Base-by-base conservation (phyloP, 2,797 vertebrate species). In the Passerculus sandwichensis region DNA sequence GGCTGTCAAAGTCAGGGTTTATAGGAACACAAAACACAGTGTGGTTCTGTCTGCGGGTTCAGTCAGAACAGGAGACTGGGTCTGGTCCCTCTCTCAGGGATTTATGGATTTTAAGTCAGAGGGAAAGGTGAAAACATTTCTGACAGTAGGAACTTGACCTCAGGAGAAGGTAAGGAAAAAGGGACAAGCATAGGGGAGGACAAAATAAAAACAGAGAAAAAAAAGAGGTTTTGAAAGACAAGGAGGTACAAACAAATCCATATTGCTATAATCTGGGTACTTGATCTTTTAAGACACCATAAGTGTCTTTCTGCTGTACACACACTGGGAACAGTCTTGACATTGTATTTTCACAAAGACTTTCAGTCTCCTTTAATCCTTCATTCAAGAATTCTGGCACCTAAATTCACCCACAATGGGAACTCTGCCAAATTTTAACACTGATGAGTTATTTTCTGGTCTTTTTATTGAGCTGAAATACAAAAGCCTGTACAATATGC, bases 401-500 rank as follows among this genome's bases (percentile, higher is more conserved):
- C 20, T 54, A 84, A 75, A 86, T 25, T 51, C 62, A 94, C 30
- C 54, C 77, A 81, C 79, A 78, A 18, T 34, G 88, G 83, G 85
- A 64, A 38, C 47, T 54, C 69, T 86, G 88, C 73, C 96, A 96
- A 78, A 77, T 38, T 17, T 88, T 87, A 89, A 77, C 83, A 73
- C 25, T 89, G 54, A 26, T 78, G 23, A 92, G 47, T 94, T 89
- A 79, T 71, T 61, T 66, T 47, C 80, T 67, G 20, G 4, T 4
- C 29, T 6, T 50, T 81, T 80, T 18, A 45, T 57, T 88, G 17
- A 85, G 84, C 59, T 90, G 64, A 59, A 95, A 64, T 34, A 64
- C 59, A 89, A 92, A 95, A 97, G 64, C n/a, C 50, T 96, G 81
- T 91, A 74, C 44, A 64, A 30, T 83, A 84, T 78, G 82, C 77